These are phyloP conservation scores for Phylloscopus collybita DNA, from an alignment of 2,797 vertebrate species.

Conservation along the genomic window DNA sequence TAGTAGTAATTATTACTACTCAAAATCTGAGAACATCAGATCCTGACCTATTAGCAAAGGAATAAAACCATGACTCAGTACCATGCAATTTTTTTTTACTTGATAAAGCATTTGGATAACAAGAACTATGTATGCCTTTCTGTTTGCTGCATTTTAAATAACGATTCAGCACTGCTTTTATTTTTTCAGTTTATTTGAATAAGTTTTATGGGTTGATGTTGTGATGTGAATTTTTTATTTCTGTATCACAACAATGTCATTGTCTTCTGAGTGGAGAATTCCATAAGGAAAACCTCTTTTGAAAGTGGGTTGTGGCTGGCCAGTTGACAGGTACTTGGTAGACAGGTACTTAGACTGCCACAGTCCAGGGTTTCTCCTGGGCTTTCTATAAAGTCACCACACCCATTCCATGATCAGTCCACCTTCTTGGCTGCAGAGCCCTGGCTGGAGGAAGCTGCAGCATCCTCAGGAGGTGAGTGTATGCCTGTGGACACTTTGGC, in stretches of 20 bases:
- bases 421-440: neutral
- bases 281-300: neutral
- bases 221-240: neutral
- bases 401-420: neutral
- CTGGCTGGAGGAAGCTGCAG: neutral
- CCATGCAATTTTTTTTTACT: neutral
- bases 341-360: neutral
- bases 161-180: neutral
- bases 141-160: neutral
- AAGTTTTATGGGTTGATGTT: neutral
- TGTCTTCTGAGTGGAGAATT: neutral
- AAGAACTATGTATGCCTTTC: neutral
- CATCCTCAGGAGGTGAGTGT: neutral
- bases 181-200: neutral
- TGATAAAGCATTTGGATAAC: neutral
- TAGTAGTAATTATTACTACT: neutral
- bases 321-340: neutral
- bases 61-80: neutral
- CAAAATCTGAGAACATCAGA: neutral
- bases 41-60: neutral
- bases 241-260: neutral
- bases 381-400: neutral
- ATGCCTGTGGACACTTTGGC: accelerated
- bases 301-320: neutral
- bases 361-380: neutral